A percentile compares a stretch with the other conserved stretches of the same genome.
Evolutionary conservation across 2,797 vertebrate species (phyloP).

Genomic region (Amblyopsis hoosieri): DNA sequence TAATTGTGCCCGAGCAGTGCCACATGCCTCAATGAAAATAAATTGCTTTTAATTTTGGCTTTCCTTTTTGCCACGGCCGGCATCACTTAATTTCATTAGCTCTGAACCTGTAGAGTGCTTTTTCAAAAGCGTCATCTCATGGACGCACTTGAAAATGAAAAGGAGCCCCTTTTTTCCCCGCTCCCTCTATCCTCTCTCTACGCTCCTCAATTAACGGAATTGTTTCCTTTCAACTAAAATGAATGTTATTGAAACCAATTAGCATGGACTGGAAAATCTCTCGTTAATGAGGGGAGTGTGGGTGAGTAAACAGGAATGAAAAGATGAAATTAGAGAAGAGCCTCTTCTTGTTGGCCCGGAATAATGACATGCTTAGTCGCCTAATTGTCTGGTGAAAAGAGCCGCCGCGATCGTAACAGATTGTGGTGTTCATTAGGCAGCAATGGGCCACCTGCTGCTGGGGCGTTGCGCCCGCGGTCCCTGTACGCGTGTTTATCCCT

Average conservation of each 20-base stretch:
- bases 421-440: conserved; percentile 99
- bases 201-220: conserved; percentile 99
- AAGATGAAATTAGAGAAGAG: conserved; percentile 99
- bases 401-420: conserved; percentile 93
- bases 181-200: conserved; percentile 58
- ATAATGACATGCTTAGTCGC: conserved; percentile 99
- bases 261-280: conserved; percentile 99
- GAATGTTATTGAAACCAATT: conserved; percentile 99
- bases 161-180: conserved; percentile 65
- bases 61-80: conserved; percentile 84
- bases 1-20: conserved; percentile 92
- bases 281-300: conserved; percentile 99
- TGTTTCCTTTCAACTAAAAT: conserved; percentile 99
- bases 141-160: conserved; percentile 96
- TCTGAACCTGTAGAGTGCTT: conserved; percentile 92
- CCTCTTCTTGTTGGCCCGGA: conserved; percentile 98
- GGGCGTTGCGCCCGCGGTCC: conserved; percentile 88
- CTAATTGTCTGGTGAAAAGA: conserved; percentile 99
- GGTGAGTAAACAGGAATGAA: conserved; percentile 99
- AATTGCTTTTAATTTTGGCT: conserved; percentile 98
- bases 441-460: conserved; percentile 99
- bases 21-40: conserved; percentile 97
- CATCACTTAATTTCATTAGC: conserved; percentile 99
- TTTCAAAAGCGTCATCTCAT: conserved; percentile 92
- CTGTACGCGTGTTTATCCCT: conserved; percentile 92